Conservation (phyloP, 2,797 vertebrate species). For the Toxotes lorentzi region DNA sequence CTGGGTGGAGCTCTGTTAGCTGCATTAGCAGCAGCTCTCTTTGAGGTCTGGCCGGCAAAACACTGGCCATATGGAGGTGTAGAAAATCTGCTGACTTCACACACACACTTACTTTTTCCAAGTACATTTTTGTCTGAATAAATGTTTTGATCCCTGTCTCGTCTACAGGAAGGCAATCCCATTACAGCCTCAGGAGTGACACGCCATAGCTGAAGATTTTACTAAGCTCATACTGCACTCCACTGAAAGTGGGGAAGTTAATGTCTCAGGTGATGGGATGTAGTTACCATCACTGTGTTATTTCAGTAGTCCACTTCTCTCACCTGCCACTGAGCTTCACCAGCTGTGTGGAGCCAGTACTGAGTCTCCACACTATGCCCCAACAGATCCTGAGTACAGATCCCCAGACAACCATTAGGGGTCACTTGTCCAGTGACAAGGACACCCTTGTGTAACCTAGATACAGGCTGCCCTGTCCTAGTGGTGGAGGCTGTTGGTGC, state of each 20-base stretch:
- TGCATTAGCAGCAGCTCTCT: constrained; percentile 29
- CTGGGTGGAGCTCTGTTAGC: constrained; percentile 44
- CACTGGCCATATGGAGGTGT: constrained; percentile 29
- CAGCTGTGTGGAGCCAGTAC: background rate
- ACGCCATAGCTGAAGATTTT: background rate
- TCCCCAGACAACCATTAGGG: background rate
- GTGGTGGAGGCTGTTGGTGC: background rate
- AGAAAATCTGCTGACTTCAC: constrained; percentile 51
- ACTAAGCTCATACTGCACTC: constrained; percentile 18
- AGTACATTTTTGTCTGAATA: constrained; percentile 22
- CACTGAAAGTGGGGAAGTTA: background rate
- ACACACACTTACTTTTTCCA: constrained; percentile 18
- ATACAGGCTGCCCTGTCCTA: background rate
- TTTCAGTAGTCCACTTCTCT: background rate
- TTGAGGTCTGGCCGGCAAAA: constrained; percentile 28
- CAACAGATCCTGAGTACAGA: no score
- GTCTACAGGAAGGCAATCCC: constrained; percentile 34
- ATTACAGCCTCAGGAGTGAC: constrained; percentile 7
- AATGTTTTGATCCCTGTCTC: constrained; percentile 44
- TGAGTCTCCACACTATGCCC: background rate
- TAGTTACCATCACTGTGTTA: background rate
- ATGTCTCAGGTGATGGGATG: constrained; percentile 13
- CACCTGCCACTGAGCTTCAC: background rate
- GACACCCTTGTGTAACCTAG: background rate
- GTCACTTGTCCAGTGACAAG: background rate